Evolutionary conservation across 2,113 vertebrate genomes (phyloP), one percentile per base, ranked within the genome.

Genomic region (Rallus limicola): DNA sequence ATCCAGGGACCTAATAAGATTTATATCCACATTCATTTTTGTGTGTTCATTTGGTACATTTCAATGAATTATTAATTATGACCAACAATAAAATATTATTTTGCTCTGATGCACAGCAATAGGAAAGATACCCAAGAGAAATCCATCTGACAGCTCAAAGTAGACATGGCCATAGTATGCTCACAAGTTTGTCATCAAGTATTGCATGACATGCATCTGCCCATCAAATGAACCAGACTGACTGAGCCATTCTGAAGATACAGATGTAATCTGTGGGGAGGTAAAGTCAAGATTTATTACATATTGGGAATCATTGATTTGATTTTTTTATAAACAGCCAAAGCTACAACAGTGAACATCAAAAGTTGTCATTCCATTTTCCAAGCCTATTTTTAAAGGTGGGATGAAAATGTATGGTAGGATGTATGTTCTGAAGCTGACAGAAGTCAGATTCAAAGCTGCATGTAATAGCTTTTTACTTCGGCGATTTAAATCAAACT

Each of bases 51-150:
- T 97, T 97, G 91, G 95, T 98, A 95, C 93, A 96, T 98, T 98
- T 98, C 96, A 96, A 98, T 98, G 96, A 98, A 98, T 98, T 98
- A 98, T 98, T 98, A 98, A 98, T 98, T 98, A 95, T 79, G 89
- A 93, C 95, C 96, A 98, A 98, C 98, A 98, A 98, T 97, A 98
- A 98, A 98, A 97, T 97, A 97, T 97, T 97, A 98, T 97, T 98
- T 98, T 98, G 97, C 97, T 98, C 94, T 97, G 96, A 97, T 98
- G 98, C 97, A 97, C 98, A 97, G 91, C 85, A 95, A 97, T 96
- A 96, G 82, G 86, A 93, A 97, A 94, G 88, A 96, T 92, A 90
- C 93, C 96, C 97, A 86, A 95, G 97, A 97, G 98, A 98, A 97
- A 98, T 97, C 80, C 76, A 93, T 95, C 93, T 98, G 97, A 98